phyloP scores from a whole-genome alignment of 2,797 vertebrate species.

The Hypotaenidia okinawae region DNA sequence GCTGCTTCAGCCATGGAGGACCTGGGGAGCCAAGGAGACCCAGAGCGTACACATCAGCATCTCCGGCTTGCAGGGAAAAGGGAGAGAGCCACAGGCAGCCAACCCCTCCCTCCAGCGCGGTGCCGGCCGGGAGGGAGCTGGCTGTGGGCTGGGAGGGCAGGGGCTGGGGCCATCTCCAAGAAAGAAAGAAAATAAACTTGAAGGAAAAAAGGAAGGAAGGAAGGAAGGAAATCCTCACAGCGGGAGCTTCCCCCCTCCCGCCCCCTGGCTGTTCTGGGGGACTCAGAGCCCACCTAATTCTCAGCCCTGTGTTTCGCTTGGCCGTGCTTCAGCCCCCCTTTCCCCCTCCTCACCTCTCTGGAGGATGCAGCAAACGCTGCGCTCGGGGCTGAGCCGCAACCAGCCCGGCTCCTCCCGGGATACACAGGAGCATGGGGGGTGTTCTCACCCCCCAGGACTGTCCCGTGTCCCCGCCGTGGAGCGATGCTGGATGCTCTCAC shows the following conservation, averaged over 20 bases:
- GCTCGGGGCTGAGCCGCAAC: not conserved
- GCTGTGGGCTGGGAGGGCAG: not conserved
- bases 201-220: no score
- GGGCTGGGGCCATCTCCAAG: not conserved
- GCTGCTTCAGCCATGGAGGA: slow-evolving; percentile 52
- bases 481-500: accelerated
- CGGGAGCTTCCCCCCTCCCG: not conserved
- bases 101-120: not conserved
- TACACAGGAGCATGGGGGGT: accelerated
- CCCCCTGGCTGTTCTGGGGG: not conserved
- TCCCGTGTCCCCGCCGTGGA: accelerated
- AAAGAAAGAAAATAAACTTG: no score
- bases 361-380: accelerated
- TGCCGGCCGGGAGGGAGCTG: not conserved
- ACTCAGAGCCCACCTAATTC: not conserved
- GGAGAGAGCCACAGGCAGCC: not conserved
- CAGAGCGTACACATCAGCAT: slow-evolving; percentile 60
- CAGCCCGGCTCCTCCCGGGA: not conserved
- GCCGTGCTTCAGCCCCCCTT: accelerated
- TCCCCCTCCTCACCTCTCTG: not conserved
- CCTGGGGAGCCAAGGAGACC: slow-evolving; percentile 79
- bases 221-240: not conserved
- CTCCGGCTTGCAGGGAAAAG: not conserved
- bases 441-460: accelerated
- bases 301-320: not conserved